Conservation (phyloP, 2,888 invertebrate species). For the Amphiduros pacificus region DNA sequence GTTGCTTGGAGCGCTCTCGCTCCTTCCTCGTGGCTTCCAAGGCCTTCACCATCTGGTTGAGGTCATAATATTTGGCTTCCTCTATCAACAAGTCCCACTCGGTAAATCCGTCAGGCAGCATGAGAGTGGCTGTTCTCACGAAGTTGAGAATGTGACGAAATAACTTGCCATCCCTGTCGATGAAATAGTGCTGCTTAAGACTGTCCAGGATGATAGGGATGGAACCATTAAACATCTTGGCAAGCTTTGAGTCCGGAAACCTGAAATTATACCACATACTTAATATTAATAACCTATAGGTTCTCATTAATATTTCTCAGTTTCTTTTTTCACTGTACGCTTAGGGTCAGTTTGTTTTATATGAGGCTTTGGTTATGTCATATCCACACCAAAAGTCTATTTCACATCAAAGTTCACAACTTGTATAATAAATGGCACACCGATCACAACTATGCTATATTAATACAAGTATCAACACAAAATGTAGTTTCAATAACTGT, state of each 20-base stretch:
- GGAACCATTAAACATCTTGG: conserved; percentile 90
- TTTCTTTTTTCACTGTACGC: too few species aligned
- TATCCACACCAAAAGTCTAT: too few species aligned
- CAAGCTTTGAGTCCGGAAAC: conserved; percentile 88
- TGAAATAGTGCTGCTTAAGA: conserved; percentile 97
- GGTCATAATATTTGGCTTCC: conserved; percentile 88
- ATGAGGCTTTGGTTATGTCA: too few species aligned
- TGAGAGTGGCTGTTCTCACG: conserved; percentile 84
- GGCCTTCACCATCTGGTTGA: conserved; percentile 64
- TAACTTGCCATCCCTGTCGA: conserved; percentile 96
- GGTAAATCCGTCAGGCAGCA: conserved; percentile 84
- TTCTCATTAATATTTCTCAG: too few species aligned
- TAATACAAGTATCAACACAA: too few species aligned
- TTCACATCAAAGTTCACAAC: too few species aligned
- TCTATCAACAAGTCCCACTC: conserved; percentile 85
- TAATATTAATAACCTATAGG: too few species aligned
- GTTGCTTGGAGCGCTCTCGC: neutral
- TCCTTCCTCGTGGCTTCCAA: conserved; percentile 41
- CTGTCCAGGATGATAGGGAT: conserved; percentile 95
- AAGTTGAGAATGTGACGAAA: conserved; percentile 97
- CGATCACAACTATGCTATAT: too few species aligned
- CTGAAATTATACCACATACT: conserved; percentile 65
- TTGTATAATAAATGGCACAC: too few species aligned
- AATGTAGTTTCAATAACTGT: too few species aligned
- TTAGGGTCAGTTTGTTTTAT: too few species aligned